A percentile compares a stretch with the other conserved stretches of the same genome.
These are phyloP conservation scores for Drosophila bunnanda DNA, from an alignment of 2,888 invertebrate species.

Conservation along the genomic window DNA sequence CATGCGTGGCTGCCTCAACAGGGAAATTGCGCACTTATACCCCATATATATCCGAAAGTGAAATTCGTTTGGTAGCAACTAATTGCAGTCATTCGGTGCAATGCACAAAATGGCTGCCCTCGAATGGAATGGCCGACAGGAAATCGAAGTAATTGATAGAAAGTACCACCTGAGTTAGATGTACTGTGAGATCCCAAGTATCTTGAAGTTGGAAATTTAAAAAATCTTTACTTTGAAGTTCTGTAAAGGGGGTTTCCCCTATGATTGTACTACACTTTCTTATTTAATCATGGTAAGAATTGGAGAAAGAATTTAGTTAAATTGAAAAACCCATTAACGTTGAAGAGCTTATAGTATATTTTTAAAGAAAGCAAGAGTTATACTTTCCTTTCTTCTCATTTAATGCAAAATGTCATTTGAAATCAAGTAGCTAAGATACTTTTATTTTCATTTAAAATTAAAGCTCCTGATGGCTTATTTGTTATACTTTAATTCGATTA, in stretches of 20 bases:
- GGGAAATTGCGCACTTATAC: slow-evolving; percentile 74
- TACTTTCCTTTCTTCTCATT: background rate
- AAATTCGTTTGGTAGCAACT: slow-evolving; percentile 56
- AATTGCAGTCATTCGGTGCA: slow-evolving; percentile 56
- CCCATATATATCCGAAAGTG: slow-evolving; percentile 62
- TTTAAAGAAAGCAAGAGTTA: background rate
- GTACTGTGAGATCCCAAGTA: slow-evolving; percentile 3
- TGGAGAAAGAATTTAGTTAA: too few species aligned
- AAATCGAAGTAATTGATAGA: background rate
- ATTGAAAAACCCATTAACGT: too few species aligned
- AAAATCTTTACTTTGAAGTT: background rate
- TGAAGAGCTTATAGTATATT: background rate
- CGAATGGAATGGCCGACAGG: slow-evolving; percentile 7
- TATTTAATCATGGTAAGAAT: background rate
- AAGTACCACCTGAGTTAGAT: background rate
- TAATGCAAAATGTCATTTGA: background rate
- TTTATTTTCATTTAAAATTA: background rate
- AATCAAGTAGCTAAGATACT: background rate
- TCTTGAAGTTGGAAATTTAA: background rate
- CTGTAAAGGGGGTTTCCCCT: too few species aligned
- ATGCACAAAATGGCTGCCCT: slow-evolving; percentile 42
- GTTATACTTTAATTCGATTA: background rate
- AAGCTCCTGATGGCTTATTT: accelerated
- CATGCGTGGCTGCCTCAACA: slow-evolving; percentile 67
- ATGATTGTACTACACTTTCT: too few species aligned